These are phyloP conservation scores for Lomographa bimaculata DNA, from an alignment of 2,888 invertebrate species.

Conservation along the genomic window DNA sequence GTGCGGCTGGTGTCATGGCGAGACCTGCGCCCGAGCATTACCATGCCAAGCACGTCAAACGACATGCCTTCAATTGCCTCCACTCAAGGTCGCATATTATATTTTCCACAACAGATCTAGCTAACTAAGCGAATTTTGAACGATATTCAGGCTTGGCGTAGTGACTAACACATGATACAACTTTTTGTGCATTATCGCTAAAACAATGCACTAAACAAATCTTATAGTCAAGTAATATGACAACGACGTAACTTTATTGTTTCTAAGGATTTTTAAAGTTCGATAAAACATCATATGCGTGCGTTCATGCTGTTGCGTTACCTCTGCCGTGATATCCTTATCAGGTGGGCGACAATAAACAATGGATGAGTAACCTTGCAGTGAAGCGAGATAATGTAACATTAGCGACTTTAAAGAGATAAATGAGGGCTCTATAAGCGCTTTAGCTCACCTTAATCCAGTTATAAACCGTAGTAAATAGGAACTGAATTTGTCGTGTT, in stretches of 20 bases:
- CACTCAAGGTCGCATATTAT: slow-evolving; percentile 59
- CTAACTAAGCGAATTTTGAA: slow-evolving; percentile 14
- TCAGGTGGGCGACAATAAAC: slow-evolving; percentile 65
- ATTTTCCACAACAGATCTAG: slow-evolving; percentile 31
- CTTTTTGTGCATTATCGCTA: too few species aligned
- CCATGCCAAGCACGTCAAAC: slow-evolving; percentile 59
- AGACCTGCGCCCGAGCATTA: slow-evolving; percentile 52
- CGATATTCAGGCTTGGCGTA: slow-evolving; percentile 8
- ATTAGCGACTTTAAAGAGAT: slow-evolving; percentile 42
- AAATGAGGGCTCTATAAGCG: slow-evolving; percentile 42
- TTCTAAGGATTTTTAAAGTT: slow-evolving; percentile 17
- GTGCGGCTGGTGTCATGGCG: slow-evolving; percentile 37
- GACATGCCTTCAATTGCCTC: slow-evolving; percentile 54
- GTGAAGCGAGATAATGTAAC: slow-evolving; percentile 51
- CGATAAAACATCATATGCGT: slow-evolving; percentile 24
- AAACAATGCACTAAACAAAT: slow-evolving; percentile 9
- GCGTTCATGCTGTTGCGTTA: slow-evolving; percentile 23
- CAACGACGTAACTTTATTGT: slow-evolving; percentile 20
- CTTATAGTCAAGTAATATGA: slow-evolving; percentile 4
- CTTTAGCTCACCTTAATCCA: slow-evolving; percentile 33
- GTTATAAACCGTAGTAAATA: too few species aligned
- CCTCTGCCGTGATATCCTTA: slow-evolving; percentile 48
- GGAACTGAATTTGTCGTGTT: too few species aligned
- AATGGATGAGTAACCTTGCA: slow-evolving; percentile 67
- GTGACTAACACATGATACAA: too few species aligned